phyloP scores from a whole-genome alignment of 1,140 invertebrate species.

The Drepana arcuata region DNA sequence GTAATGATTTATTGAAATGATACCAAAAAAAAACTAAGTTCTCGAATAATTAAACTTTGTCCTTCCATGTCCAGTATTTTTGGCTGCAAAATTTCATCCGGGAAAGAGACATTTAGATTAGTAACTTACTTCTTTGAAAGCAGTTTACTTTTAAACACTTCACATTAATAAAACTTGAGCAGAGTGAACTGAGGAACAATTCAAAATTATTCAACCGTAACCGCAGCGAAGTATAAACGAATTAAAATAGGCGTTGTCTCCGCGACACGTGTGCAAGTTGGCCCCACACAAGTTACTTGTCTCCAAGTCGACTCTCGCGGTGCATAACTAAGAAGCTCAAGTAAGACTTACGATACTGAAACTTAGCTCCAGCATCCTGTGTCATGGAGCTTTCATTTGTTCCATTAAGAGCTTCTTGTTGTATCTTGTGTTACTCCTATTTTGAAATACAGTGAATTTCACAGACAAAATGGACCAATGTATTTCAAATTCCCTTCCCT shows the following conservation, averaged over 20 bases:
- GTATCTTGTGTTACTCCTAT: constrained; percentile 7
- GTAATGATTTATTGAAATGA: too few relatives aligned
- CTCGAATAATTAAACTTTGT: too few relatives aligned
- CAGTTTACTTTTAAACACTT: background rate
- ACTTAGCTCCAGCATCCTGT: constrained; percentile 27
- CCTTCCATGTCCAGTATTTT: too few relatives aligned
- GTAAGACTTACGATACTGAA: constrained; percentile 20
- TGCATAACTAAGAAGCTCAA: constrained; percentile 27
- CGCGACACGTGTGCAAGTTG: constrained; percentile 25
- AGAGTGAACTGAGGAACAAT: background rate
- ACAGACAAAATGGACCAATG: background rate
- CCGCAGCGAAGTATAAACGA: constrained; percentile 13
- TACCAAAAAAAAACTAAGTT: background rate
- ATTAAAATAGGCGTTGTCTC: constrained; percentile 22
- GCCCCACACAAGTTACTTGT: constrained; percentile 17
- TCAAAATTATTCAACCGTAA: constrained; percentile 11
- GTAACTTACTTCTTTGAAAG: background rate
- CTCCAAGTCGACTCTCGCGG: constrained; percentile 1
- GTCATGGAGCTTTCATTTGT: constrained; percentile 28
- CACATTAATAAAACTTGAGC: background rate
- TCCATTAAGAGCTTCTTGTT: constrained; percentile 24
- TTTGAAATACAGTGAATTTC: constrained; percentile 5
- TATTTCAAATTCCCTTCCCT: too few relatives aligned
- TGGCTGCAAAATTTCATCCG: too few relatives aligned
- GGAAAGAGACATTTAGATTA: background rate